These are phyloP conservation scores for Diadromus collaris DNA, from an alignment of 2,888 invertebrate species.

Conservation along the genomic window DNA sequence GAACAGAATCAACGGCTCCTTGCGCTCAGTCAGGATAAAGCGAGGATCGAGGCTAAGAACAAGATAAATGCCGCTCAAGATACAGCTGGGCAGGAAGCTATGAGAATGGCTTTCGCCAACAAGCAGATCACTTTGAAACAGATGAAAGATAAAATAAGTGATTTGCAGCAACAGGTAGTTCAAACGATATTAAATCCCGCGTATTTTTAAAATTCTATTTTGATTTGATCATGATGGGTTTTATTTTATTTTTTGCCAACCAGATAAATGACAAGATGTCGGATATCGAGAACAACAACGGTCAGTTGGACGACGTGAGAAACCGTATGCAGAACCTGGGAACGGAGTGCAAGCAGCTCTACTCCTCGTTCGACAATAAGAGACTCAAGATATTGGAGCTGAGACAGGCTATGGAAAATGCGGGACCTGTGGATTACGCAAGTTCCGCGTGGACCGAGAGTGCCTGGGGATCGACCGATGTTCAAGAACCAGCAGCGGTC, in stretches of 20 bases:
- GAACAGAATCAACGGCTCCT: slow-evolving; percentile 92
- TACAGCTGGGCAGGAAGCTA: slow-evolving; percentile 81
- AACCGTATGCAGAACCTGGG: slow-evolving; percentile 85
- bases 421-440: slow-evolving; percentile 75
- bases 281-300: slow-evolving; percentile 91
- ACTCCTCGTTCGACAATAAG: slow-evolving; percentile 86
- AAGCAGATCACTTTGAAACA: slow-evolving; percentile 88
- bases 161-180: slow-evolving; percentile 85
- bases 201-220: neutral
- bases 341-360: slow-evolving; percentile 86
- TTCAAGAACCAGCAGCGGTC: slow-evolving; percentile 79
- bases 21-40: slow-evolving; percentile 91
- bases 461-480: slow-evolving; percentile 81
- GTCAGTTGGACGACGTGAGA: slow-evolving; percentile 88
- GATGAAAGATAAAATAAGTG: slow-evolving; percentile 87
- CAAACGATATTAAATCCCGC: slow-evolving; percentile 4
- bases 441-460: slow-evolving; percentile 84
- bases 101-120: slow-evolving; percentile 84
- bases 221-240: neutral
- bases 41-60: slow-evolving; percentile 88
- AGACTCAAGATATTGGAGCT: slow-evolving; percentile 81
- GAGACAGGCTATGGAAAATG: slow-evolving; percentile 81
- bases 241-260: slow-evolving; percentile 42
- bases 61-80: slow-evolving; percentile 81
- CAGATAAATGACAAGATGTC: slow-evolving; percentile 89